Evolutionary conservation across 2,113 vertebrate species (phyloP).

Genomic region (Sinocyclocheilus rhinocerous): DNA sequence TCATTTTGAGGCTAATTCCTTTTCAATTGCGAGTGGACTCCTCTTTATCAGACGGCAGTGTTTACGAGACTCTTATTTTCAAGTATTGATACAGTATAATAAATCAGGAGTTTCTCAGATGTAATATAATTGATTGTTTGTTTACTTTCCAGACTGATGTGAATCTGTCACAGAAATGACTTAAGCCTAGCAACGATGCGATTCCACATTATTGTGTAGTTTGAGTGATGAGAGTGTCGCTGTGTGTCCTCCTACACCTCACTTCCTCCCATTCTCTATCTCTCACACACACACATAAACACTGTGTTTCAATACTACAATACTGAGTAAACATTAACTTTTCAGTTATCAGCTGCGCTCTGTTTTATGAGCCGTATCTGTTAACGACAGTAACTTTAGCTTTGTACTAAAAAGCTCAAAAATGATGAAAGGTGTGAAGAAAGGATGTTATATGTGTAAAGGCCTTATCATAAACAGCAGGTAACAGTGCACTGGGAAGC

Average conservation of each 20-base stretch:
- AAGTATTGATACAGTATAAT: not conserved
- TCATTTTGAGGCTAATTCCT: not conserved
- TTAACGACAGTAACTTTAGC: not conserved
- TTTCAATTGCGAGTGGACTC: not conserved
- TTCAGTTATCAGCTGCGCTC: not conserved
- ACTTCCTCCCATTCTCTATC: not conserved
- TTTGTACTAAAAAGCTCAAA: not conserved
- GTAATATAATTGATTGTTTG: constrained; percentile 8
- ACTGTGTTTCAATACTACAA: not conserved
- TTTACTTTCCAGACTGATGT: constrained; percentile 16
- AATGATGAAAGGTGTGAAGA: not conserved
- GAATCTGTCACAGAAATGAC: constrained; percentile 23
- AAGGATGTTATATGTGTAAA: not conserved
- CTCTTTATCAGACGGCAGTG: not conserved
- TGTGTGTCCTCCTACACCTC: constrained; percentile 46
- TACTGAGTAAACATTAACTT: constrained; percentile 36
- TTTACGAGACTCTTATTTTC: not conserved
- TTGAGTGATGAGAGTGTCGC: not conserved
- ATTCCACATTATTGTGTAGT: constrained; percentile 17
- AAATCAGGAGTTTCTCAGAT: constrained; percentile 34
- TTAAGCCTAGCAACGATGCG: not conserved
- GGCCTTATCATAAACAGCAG: constrained; percentile 8
- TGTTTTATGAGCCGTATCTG: constrained; percentile 28
- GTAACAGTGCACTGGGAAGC: not conserved
- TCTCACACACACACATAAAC: not conserved